Conservation (phyloP, 1,140 invertebrate genomes). For the Drosophila parvula region DNA sequence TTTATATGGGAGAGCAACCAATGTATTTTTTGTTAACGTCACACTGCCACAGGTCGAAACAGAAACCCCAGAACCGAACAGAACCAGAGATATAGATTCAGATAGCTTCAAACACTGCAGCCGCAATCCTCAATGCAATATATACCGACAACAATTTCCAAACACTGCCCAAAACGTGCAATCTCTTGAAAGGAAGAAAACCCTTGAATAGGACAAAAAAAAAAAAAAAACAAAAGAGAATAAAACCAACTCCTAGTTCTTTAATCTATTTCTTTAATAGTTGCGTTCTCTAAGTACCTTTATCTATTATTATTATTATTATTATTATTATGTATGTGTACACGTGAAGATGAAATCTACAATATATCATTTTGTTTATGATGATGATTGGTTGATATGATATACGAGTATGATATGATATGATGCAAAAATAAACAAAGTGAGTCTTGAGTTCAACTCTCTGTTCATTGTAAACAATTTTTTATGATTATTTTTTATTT, state of each 20-base stretch:
- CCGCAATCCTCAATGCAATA: conserved; percentile 62
- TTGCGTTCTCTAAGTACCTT: conserved; percentile 82
- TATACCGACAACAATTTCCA: conserved; percentile 66
- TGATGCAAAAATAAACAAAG: conserved; percentile 57
- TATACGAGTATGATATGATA: conserved; percentile 43
- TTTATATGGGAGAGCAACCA: conserved; percentile 26
- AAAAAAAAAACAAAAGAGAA: conserved; percentile 23
- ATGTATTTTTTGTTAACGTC: conserved; percentile 52
- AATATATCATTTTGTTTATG: conserved; percentile 63
- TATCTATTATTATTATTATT: conserved; percentile 63
- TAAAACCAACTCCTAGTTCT: conserved; percentile 75
- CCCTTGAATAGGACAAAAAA: conserved; percentile 44
- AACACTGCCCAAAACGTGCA: conserved; percentile 81
- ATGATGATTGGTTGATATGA: conserved; percentile 57
- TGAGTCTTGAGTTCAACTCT: conserved; percentile 81
- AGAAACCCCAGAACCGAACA: conserved; percentile 28
- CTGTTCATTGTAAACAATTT: conserved; percentile 81
- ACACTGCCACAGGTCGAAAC: conserved; percentile 67
- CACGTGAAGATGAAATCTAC: conserved; percentile 60
- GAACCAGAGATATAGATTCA: conserved; percentile 31
- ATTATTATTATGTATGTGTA: conserved; percentile 61
- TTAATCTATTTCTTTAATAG: conserved; percentile 70
- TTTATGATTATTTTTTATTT: conserved; percentile 81
- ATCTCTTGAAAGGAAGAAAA: conserved; percentile 64
- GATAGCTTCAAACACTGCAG: conserved; percentile 41